Percentiles rank a stretch among this genome's conserved stretches.
These are phyloP conservation scores for Struthio camelus DNA, from an alignment of 2,113 vertebrate genomes.

Conservation along the genomic window DNA sequence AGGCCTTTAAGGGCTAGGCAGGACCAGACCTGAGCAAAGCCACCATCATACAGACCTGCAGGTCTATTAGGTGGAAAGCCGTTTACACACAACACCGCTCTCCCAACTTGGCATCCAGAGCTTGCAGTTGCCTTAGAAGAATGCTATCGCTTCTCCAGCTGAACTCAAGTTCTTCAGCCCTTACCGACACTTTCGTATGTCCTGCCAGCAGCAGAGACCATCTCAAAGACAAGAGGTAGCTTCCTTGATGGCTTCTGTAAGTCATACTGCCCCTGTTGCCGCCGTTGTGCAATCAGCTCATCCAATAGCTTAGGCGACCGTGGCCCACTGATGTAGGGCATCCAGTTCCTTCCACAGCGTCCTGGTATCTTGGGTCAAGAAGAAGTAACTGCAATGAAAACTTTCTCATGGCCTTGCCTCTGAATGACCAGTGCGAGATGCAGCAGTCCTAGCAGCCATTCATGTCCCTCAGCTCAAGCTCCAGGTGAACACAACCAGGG, in stretches of 20 bases:
- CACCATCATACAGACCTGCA: no score
- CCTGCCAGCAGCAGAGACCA: neutral
- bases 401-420: neutral
- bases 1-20: no score
- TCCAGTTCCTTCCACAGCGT: neutral
- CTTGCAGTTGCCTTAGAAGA: no score
- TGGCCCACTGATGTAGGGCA: neutral
- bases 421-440: neutral
- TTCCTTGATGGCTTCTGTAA: neutral
- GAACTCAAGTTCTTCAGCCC: neutral
- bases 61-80: no score
- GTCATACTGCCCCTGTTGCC: neutral
- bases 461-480: neutral
- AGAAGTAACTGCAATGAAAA: neutral
- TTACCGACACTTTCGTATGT: neutral
- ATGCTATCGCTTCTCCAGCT: no score
- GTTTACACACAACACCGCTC: no score
- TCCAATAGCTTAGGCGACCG: neutral
- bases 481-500: neutral
- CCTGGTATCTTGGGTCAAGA: neutral
- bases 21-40: no score
- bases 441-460: no score
- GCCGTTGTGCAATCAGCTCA: rapidly evolving
- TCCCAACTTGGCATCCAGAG: no score
- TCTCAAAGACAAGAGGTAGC: neutral